phyloP scores from a whole-genome alignment of 2,113 vertebrate genomes.

The Bothrops jararaca region DNA sequence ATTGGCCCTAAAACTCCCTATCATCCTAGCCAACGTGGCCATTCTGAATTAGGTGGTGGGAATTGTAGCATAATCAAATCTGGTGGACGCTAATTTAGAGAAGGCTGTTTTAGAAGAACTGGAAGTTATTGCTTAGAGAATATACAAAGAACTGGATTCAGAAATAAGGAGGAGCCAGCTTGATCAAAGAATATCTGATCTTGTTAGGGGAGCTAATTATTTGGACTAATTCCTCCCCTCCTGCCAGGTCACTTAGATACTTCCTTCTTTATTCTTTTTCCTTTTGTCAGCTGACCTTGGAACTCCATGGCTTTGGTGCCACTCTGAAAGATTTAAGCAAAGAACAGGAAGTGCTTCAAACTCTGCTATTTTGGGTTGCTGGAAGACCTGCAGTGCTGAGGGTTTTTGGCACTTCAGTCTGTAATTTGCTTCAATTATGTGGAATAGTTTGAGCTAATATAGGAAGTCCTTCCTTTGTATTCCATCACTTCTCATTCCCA shows the following conservation, averaged over 20 bases:
- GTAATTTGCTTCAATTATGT: neutral
- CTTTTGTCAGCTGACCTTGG: neutral
- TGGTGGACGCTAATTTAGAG: neutral
- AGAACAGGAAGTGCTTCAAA: conserved; percentile 16
- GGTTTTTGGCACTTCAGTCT: neutral
- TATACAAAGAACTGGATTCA: neutral
- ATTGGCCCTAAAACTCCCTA: neutral
- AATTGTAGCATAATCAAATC: neutral
- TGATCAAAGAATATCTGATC: conserved; percentile 7
- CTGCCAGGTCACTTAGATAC: neutral
- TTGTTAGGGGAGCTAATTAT: neutral
- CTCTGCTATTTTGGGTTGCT: conserved; percentile 11
- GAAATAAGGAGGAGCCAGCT: neutral
- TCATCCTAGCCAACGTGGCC: neutral
- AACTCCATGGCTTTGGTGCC: conserved; percentile 10
- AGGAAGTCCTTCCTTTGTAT: neutral
- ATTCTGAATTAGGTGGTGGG: neutral
- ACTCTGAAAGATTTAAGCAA: conserved; percentile 6
- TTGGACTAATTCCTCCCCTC: neutral
- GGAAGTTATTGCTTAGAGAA: neutral
- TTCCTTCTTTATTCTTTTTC: neutral
- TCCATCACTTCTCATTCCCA: neutral
- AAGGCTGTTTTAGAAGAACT: neutral
- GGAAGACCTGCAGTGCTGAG: conserved; percentile 7
- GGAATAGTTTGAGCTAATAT: neutral